Conservation (phyloP, 1,140 invertebrate species). For the Helicoverpa zea region DNA sequence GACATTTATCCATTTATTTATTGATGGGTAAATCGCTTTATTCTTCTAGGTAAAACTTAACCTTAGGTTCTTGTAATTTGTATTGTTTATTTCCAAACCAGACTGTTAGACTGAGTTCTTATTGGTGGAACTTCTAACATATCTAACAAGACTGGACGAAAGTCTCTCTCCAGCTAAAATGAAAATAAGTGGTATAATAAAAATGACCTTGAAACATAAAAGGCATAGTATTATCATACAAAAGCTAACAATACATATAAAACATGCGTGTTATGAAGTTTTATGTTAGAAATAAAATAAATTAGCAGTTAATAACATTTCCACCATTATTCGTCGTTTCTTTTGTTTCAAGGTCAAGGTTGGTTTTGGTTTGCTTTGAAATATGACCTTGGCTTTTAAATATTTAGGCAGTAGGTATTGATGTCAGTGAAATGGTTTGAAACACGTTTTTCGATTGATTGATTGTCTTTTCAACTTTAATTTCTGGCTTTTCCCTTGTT, state of each 20-base stretch:
- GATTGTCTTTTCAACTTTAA: not conserved
- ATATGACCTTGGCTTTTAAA: not conserved
- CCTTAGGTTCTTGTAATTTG: too few relatives aligned
- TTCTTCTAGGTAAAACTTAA: not conserved
- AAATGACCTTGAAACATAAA: too few relatives aligned
- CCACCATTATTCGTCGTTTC: not conserved
- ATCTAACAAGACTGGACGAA: too few relatives aligned
- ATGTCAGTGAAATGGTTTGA: not conserved
- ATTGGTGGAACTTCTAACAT: too few relatives aligned
- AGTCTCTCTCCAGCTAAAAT: too few relatives aligned
- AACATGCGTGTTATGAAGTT: too few relatives aligned
- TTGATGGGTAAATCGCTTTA: not conserved
- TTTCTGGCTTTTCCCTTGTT: not conserved
- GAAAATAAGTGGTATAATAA: too few relatives aligned
- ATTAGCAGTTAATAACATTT: not conserved
- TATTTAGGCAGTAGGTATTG: not conserved
- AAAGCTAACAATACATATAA: too few relatives aligned
- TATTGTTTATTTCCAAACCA: too few relatives aligned
- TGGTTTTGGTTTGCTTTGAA: not conserved
- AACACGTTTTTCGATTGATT: not conserved
- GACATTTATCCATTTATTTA: slow-evolving; percentile 10
- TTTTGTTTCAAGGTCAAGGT: slow-evolving; percentile 6
- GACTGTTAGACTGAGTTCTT: too few relatives aligned
- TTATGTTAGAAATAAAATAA: not conserved
- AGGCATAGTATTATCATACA: too few relatives aligned